Evolutionary conservation across 2,888 invertebrate genomes (phyloP).

Genomic region (Eupithecia exiguata): DNA sequence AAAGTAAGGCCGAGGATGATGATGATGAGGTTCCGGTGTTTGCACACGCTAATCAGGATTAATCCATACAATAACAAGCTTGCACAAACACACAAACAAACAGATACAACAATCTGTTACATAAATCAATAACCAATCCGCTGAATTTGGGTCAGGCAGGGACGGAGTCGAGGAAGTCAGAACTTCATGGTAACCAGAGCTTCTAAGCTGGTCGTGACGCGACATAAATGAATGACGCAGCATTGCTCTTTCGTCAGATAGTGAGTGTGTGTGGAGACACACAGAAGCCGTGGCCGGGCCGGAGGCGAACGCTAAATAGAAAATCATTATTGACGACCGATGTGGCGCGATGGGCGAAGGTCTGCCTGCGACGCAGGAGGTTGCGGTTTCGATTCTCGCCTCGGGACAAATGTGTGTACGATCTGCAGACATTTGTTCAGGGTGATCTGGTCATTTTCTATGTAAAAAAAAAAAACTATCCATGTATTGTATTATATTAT

Average conservation of each 20-base stretch:
- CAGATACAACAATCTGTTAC: constrained; percentile 51
- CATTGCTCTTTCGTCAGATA: background rate
- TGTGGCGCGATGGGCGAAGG: no score
- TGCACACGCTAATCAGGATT: constrained; percentile 14
- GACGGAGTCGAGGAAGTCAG: background rate
- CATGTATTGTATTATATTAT: no score
- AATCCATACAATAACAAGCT: constrained; percentile 17
- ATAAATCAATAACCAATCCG: constrained; percentile 70
- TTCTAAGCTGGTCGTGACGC: background rate
- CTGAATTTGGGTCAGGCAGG: constrained; percentile 30
- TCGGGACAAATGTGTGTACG: no score
- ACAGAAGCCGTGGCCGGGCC: no score
- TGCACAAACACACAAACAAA: constrained; percentile 23
- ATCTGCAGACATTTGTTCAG: no score
- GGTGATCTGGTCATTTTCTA: no score
- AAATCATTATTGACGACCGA: no score
- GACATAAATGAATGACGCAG: background rate
- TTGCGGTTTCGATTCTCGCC: no score
- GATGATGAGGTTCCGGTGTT: background rate
- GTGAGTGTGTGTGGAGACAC: no score
- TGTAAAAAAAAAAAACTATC: no score
- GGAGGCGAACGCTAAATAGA: no score
- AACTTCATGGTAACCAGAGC: background rate
- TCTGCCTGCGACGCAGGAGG: no score
- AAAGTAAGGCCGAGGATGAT: background rate